phyloP scores from a whole-genome alignment of 2,113 vertebrate genomes.

The Pterophyllum scalare region DNA sequence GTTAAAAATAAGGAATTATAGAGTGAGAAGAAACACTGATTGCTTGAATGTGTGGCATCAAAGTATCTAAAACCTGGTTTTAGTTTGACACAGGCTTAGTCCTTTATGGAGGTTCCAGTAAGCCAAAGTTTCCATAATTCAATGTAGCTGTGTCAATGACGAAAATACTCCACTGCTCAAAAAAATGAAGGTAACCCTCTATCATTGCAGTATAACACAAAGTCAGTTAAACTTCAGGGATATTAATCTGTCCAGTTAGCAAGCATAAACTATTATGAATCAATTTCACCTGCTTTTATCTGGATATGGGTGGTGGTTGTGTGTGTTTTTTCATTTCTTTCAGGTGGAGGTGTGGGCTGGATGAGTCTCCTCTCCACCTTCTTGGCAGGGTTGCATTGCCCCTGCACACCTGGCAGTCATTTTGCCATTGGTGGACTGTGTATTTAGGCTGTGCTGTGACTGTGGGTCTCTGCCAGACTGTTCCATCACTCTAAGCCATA shows the following conservation, averaged over 20 bases:
- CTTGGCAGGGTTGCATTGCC: no score
- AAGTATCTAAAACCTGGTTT: background rate
- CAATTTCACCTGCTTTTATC: no score
- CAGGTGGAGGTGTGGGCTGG: no score
- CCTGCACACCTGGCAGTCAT: no score
- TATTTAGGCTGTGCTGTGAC: no score
- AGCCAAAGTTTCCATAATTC: background rate
- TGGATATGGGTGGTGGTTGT: no score
- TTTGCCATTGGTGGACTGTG: no score
- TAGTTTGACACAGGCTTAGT: background rate
- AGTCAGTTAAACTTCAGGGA: background rate
- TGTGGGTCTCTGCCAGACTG: no score
- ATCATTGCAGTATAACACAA: background rate
- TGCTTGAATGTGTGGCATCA: background rate
- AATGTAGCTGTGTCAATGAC: background rate
- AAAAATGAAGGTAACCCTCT: background rate
- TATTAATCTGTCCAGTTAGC: background rate
- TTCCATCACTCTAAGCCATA: no score
- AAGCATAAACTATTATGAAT: background rate
- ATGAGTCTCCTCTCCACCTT: no score
- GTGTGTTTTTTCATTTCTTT: no score
- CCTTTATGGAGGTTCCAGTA: rapidly evolving
- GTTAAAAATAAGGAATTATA: background rate
- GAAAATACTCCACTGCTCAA: background rate
- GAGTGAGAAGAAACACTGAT: background rate